Conservation (phyloP, 2,113 vertebrate genomes). For the Pandion haliaetus region DNA sequence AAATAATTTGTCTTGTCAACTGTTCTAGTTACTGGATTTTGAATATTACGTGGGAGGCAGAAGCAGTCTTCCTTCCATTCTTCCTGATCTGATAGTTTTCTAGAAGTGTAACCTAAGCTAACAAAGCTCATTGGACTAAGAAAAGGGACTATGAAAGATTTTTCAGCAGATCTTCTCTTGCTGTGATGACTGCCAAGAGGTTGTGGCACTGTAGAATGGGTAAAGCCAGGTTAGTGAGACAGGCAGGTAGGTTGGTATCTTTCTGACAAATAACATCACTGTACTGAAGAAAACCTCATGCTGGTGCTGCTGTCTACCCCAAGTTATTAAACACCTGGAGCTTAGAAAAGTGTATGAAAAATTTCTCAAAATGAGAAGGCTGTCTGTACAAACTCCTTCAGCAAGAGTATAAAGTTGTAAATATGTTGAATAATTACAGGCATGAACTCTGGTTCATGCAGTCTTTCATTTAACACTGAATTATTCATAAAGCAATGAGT, state of each 20-base stretch:
- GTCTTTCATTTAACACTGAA: not conserved
- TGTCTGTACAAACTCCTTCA: not conserved
- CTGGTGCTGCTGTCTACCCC: not conserved
- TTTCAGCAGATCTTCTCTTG: not conserved
- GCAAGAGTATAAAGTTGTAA: not conserved
- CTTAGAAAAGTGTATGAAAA: not conserved
- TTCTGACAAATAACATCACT: not conserved
- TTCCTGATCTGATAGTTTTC: not conserved
- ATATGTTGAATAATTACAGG: not conserved
- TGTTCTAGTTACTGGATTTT: not conserved
- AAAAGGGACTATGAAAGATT: not conserved
- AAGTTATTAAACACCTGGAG: not conserved
- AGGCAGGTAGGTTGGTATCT: not conserved
- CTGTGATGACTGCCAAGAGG: not conserved
- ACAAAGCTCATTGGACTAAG: not conserved
- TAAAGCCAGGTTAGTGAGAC: not conserved
- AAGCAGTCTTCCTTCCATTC: not conserved
- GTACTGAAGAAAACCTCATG: not conserved
- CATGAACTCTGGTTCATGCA: not conserved
- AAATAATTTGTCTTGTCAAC: constrained; percentile 33
- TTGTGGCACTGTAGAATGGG: not conserved
- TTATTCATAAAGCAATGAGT: constrained; percentile 21
- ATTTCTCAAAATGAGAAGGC: not conserved
- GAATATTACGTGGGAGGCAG: not conserved
- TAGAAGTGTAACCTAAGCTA: not conserved